These are phyloP conservation scores for Aepyceros melampus DNA, from an alignment of 2,113 vertebrate genomes.

Conservation along the genomic window DNA sequence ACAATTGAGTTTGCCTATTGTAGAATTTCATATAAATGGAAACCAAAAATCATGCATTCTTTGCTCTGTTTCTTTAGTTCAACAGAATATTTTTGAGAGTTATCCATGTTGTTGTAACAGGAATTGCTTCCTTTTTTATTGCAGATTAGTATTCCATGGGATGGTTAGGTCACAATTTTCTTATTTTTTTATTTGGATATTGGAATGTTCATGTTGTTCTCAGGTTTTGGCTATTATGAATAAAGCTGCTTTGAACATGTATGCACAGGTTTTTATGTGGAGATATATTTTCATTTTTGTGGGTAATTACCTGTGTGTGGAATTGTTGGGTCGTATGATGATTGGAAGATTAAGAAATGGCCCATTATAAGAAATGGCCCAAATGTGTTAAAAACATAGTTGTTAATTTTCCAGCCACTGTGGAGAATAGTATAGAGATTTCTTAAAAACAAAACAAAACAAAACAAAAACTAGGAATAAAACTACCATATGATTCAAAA, in stretches of 20 bases:
- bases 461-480: background rate
- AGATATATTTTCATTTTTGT: background rate
- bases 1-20: background rate
- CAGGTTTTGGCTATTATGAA: background rate
- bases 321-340: background rate
- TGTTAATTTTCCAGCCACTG: background rate
- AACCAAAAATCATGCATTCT: background rate
- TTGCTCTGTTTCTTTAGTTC: background rate
- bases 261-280: background rate
- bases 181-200: background rate
- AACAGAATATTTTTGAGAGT: background rate
- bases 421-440: background rate
- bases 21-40: background rate
- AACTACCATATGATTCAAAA: background rate
- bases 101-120: background rate
- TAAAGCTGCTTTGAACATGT: background rate
- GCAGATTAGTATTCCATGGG: background rate
- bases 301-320: background rate
- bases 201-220: background rate
- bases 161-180: background rate
- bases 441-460: background rate
- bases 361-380: background rate
- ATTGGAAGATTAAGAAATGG: background rate
- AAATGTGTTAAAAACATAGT: background rate
- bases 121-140: background rate